Conservation (phyloP, 2,888 invertebrate genomes). For the Cephonodes hylas region DNA sequence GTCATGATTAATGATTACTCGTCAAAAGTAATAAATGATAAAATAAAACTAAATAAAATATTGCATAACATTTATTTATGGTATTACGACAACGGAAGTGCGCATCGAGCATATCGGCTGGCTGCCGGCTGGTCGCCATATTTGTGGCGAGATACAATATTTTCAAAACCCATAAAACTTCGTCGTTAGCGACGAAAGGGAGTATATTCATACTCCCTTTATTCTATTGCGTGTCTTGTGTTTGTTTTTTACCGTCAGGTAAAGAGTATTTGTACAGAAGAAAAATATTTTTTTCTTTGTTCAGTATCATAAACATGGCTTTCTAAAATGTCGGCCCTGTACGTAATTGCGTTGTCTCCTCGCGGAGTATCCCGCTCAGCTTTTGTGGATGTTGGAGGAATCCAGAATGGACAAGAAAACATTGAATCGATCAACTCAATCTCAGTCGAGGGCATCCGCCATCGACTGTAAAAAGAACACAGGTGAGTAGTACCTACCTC, state of each 20-base stretch:
- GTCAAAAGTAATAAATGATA: background rate
- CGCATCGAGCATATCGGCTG: conserved; percentile 62
- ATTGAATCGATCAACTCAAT: conserved; percentile 84
- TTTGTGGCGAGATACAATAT: conserved; percentile 82
- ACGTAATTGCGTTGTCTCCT: conserved; percentile 85
- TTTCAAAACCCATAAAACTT: conserved; percentile 73
- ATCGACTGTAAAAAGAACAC: conserved; percentile 88
- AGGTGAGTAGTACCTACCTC: conserved; percentile 73
- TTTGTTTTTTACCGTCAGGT: conserved; percentile 57
- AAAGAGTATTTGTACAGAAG: conserved; percentile 49
- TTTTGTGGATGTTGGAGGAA: conserved; percentile 79
- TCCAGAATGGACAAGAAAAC: conserved; percentile 89
- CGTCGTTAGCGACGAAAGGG: conserved; percentile 86
- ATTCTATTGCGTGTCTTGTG: conserved; percentile 57
- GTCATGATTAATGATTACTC: background rate
- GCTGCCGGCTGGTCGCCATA: conserved; percentile 85
- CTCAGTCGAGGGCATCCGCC: conserved; percentile 85
- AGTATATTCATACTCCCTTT: conserved; percentile 82
- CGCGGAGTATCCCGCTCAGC: conserved; percentile 84
- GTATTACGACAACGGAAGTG: conserved; percentile 57
- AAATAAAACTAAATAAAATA: background rate
- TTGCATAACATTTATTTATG: conserved; percentile 22
- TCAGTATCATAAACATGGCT: conserved; percentile 86
- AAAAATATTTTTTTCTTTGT: conserved; percentile 76
- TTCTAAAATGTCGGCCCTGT: conserved; percentile 90